Conservation (phyloP, 1,140 invertebrate species). For the Aphelenchoides besseyi region DNA sequence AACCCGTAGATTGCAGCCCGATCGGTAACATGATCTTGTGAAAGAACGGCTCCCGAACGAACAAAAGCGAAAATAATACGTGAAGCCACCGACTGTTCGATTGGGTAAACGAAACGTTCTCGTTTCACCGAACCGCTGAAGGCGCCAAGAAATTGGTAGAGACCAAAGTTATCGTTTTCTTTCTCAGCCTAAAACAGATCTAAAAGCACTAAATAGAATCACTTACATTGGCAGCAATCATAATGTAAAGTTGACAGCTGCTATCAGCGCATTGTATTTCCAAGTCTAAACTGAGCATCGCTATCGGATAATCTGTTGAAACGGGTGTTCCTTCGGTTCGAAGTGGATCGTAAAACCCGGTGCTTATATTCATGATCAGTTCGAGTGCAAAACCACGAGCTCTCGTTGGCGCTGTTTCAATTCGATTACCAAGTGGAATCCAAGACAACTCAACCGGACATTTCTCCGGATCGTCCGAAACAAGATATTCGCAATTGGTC, state of each 20-base stretch:
- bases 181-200: neutral
- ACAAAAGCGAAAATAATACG: slow-evolving; percentile 69
- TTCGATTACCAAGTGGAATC: slow-evolving; percentile 49
- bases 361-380: slow-evolving; percentile 42
- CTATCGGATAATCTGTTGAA: slow-evolving; percentile 44
- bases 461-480: slow-evolving; percentile 17
- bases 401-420: slow-evolving; percentile 61
- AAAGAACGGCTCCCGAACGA: slow-evolving; percentile 54
- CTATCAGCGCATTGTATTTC: slow-evolving; percentile 54
- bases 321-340: slow-evolving; percentile 24
- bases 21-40: slow-evolving; percentile 46
- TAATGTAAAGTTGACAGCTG: slow-evolving; percentile 59
- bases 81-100: slow-evolving; percentile 65
- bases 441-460: slow-evolving; percentile 51
- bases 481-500: slow-evolving; percentile 63
- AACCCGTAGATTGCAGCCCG: slow-evolving; percentile 67
- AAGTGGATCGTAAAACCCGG: slow-evolving; percentile 57
- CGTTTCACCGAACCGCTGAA: slow-evolving; percentile 64
- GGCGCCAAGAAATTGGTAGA: slow-evolving; percentile 44
- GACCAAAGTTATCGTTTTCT: neutral
- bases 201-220: neutral
- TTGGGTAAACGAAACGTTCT: slow-evolving; percentile 63
- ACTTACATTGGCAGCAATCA: slow-evolving; percentile 63
- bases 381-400: slow-evolving; percentile 61
- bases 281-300: slow-evolving; percentile 21